Base-by-base conservation (phyloP, 2,113 vertebrate species). In the Ranitomeya imitator region DNA sequence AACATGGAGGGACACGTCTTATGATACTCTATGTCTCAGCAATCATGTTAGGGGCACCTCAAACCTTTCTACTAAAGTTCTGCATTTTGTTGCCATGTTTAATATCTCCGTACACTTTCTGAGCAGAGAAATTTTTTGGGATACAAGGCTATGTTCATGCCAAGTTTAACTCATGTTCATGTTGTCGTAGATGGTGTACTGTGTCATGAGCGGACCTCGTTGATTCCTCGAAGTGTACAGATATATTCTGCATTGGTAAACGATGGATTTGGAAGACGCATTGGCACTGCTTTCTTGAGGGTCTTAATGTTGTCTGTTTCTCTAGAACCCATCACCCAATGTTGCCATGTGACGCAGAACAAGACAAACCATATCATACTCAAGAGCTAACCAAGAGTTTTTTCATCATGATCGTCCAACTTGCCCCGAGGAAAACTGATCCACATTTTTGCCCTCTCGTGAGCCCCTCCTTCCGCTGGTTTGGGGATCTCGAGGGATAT, bases 61-160 rank as follows among this genome's bases (percentile, higher is more conserved):
- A 76, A 65, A 65, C 45, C 77, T 63, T 23, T 59, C 31, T 21
- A 59, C 45, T 21, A 18, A 45, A 69, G 61, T 84, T 83, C 51
- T 59, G 73, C 52, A 67, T 89, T 65, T 59, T 77, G 63, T 51
- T 76, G 54, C 54, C 52, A 54, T 88, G 79, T 52, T 63, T 73
- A 83, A 82, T 83, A 77, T 83, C 51, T 79, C 85, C 37, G 78
- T 79, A 69, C 82, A 84, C 82, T 84, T 84, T 69, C n/a, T 23
- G 2, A 84, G 65, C 18, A 45, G 5, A 9, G 61, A 67, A 26
- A 61, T 5, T 61, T 60, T 31, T 60, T 31, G 2, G 79, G 54
- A 37, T 81, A 16, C 11, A 45, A 63, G 76, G 19, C 59, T 59
- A 82, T 10, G 15, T 82, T 59, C 57, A 45, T 82, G 31, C 60